These are phyloP conservation scores for Pantherophis alleghaniensis DNA, from an alignment of 2,797 vertebrate species.

Conservation along the genomic window DNA sequence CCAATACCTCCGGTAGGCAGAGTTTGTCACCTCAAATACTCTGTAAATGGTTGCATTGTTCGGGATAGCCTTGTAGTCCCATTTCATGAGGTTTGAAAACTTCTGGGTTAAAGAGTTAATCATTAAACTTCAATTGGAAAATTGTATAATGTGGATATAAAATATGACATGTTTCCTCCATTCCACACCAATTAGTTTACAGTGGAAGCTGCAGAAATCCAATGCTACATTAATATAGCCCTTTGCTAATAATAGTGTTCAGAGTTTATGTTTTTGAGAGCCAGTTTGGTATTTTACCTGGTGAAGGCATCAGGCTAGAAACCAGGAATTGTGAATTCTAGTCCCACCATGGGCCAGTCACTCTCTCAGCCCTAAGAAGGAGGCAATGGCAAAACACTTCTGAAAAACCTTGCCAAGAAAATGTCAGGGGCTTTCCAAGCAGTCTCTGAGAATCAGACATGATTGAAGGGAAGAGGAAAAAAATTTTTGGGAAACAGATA, in stretches of 20 bases:
- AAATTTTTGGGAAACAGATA: rapidly evolving
- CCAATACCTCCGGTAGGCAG: not conserved
- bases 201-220: not conserved
- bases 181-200: not conserved
- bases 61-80: no score
- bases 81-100: not conserved
- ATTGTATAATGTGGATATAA: not conserved
- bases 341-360: rapidly evolving
- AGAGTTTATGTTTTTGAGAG: not conserved
- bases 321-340: not conserved
- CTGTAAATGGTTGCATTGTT: not conserved
- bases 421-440: not conserved
- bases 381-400: not conserved
- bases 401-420: not conserved
- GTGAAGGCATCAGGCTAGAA: not conserved
- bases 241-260: not conserved
- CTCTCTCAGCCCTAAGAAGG: not conserved
- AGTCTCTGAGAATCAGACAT: not conserved
- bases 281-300: not conserved
- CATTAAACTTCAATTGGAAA: not conserved
- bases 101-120: not conserved
- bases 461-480: not conserved
- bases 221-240: not conserved
- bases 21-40: not conserved
- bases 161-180: not conserved